A percentile compares a stretch with the other conserved stretches of the same genome.
phyloP scores from a whole-genome alignment of 2,113 vertebrate species.

The Eptesicus fuscus region DNA sequence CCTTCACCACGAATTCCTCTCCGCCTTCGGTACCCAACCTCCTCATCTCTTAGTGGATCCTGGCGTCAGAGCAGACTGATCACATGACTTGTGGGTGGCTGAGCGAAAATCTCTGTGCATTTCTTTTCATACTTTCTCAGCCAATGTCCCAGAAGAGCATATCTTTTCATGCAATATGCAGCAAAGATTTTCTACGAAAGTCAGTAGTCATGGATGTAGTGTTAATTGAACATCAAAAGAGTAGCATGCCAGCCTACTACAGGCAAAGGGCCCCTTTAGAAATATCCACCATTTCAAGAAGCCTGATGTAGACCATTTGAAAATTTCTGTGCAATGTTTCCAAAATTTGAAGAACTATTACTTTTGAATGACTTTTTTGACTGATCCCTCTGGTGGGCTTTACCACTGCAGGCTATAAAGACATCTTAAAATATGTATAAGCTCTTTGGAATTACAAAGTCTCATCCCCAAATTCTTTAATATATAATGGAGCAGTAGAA shows the following conservation, averaged over 20 bases:
- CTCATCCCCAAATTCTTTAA: slow-evolving; percentile 82
- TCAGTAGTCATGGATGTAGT: neutral
- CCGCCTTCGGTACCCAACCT: slow-evolving; percentile 86
- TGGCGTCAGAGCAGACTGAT: neutral
- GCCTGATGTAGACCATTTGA: neutral
- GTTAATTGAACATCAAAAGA: neutral
- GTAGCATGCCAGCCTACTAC: neutral
- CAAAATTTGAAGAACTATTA: slow-evolving; percentile 85
- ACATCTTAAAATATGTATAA: slow-evolving; percentile 86
- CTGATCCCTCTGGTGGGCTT: slow-evolving; percentile 88
- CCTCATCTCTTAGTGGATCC: slow-evolving; percentile 64
- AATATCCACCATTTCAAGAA: neutral
- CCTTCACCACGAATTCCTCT: slow-evolving; percentile 95
- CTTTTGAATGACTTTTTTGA: slow-evolving; percentile 69
- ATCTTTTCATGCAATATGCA: slow-evolving; percentile 83
- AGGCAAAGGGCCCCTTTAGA: neutral
- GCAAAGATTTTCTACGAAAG: neutral
- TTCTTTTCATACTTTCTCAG: slow-evolving; percentile 78
- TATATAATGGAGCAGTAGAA: slow-evolving; percentile 88
- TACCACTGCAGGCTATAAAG: slow-evolving; percentile 86
- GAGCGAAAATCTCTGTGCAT: slow-evolving; percentile 53
- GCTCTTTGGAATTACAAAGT: slow-evolving; percentile 85
- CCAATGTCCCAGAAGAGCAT: slow-evolving; percentile 86
- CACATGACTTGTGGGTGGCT: too few relatives aligned
- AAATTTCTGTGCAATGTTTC: slow-evolving; percentile 79